Conservation (phyloP, 2,113 vertebrate genomes). For the Colius striatus region DNA sequence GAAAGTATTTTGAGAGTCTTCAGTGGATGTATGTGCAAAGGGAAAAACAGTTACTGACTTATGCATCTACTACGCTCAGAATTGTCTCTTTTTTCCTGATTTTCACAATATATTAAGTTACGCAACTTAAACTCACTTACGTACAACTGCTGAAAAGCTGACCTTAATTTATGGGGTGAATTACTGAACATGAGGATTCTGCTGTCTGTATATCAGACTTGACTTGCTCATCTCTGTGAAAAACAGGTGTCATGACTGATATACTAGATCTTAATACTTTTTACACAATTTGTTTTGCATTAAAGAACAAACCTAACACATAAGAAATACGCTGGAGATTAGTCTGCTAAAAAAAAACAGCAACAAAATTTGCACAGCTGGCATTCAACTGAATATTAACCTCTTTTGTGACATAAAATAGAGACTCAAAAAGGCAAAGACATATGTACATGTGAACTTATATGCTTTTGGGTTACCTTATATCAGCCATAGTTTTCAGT, state of each 20-base stretch:
- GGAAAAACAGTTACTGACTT: background rate
- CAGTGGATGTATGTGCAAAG: background rate
- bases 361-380: background rate
- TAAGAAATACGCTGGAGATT: background rate
- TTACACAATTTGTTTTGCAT: background rate
- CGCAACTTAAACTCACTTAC: background rate
- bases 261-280: background rate
- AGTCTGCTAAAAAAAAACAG: background rate
- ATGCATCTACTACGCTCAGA: background rate
- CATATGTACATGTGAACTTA: slow-evolving; percentile 15
- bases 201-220: background rate
- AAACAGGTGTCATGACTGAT: background rate
- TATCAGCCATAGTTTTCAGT: background rate
- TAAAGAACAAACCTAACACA: background rate
- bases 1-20: background rate
- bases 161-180: background rate
- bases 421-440: background rate
- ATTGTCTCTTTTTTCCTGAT: background rate
- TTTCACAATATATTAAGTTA: background rate
- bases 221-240: background rate
- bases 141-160: background rate
- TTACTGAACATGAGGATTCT: background rate
- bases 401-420: background rate
- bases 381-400: background rate
- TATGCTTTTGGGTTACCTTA: background rate